Evolutionary conservation across 1,140 invertebrate species (phyloP).

Genomic region (Drosophila insularis): DNA sequence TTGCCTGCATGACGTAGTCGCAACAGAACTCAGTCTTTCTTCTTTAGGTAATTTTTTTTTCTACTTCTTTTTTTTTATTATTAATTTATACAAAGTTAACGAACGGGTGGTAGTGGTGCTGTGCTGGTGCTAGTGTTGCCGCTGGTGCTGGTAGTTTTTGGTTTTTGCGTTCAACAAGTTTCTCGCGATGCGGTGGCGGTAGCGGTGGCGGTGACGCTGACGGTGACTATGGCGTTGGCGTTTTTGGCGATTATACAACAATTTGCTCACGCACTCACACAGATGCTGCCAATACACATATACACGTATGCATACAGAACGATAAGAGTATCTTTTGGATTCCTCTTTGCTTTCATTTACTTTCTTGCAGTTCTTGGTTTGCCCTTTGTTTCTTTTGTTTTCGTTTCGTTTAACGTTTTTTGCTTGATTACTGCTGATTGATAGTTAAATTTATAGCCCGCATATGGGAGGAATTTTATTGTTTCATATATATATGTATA

Average conservation of each 20-base stretch:
- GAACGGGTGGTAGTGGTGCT: neutral
- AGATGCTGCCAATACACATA: slow-evolving; percentile 33
- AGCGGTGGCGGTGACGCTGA: neutral
- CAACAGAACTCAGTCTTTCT: slow-evolving; percentile 32
- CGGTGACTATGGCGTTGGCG: slow-evolving; percentile 33
- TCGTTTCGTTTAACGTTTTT: slow-evolving; percentile 4
- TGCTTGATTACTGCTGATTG: slow-evolving; percentile 21
- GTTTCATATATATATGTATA: neutral
- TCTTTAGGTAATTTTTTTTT: slow-evolving; percentile 33
- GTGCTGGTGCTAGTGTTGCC: too few species aligned
- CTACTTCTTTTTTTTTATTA: slow-evolving; percentile 7
- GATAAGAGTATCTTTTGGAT: slow-evolving; percentile 9
- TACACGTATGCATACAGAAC: slow-evolving; percentile 15
- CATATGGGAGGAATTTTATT: slow-evolving; percentile 6
- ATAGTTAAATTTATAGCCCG: neutral
- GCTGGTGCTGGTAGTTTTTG: neutral
- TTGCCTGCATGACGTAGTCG: slow-evolving; percentile 90
- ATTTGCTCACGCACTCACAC: slow-evolving; percentile 58
- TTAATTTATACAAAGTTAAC: slow-evolving; percentile 9
- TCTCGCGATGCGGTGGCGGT: slow-evolving; percentile 7
- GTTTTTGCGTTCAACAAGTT: slow-evolving; percentile 34
- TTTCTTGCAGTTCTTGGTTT: slow-evolving; percentile 30
- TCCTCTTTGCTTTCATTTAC: neutral
- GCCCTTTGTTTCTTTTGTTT: slow-evolving; percentile 18
- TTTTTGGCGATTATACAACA: slow-evolving; percentile 74